Conservation (phyloP, 2,113 vertebrate species). For the Thalassarche chlororhynchos region DNA sequence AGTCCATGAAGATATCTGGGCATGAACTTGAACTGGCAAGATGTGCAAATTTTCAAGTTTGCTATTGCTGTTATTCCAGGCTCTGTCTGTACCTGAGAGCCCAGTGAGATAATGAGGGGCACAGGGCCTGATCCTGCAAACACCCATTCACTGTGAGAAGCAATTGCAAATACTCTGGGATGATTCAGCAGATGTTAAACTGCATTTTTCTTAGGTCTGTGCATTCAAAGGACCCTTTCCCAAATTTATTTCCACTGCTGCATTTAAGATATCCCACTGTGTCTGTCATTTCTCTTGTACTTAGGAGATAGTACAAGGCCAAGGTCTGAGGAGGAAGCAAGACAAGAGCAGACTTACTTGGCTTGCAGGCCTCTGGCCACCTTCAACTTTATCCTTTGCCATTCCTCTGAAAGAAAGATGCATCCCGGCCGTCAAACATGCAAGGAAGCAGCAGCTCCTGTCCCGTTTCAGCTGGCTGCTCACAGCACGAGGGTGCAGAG, state of each 20-base stretch:
- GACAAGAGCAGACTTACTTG: background rate
- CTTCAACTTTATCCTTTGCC: background rate
- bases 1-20: background rate
- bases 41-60: background rate
- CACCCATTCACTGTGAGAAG: background rate
- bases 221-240: background rate
- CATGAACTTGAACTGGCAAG: background rate
- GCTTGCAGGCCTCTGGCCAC: background rate
- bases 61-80: background rate
- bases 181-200: background rate
- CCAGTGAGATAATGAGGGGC: background rate
- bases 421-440: background rate
- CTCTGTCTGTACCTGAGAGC: background rate
- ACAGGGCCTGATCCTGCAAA: background rate
- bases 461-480: background rate
- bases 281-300: background rate
- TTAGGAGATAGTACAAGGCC: background rate
- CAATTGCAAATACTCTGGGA: background rate
- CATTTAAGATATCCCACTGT: background rate
- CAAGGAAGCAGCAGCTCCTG: background rate
- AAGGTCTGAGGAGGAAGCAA: background rate
- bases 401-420: background rate
- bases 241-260: background rate
- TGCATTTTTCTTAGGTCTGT: background rate
- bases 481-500: fast-evolving